Conservation (phyloP, 2,888 invertebrate species). For the Drosophila atripex region DNA sequence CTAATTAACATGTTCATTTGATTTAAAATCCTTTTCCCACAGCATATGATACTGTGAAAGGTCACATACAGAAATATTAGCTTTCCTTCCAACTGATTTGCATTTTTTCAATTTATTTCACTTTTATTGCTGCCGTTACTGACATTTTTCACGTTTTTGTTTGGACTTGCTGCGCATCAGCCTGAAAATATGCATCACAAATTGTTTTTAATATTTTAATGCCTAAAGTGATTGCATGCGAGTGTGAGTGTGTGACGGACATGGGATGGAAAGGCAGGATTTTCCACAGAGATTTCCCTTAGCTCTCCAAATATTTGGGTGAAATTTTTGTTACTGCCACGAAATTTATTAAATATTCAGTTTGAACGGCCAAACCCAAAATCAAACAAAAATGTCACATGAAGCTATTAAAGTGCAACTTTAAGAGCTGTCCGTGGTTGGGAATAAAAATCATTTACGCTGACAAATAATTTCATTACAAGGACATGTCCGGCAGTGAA, state of each 20-base stretch:
- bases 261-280: constrained; percentile 5
- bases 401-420: constrained; percentile 15
- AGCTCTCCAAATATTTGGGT: constrained; percentile 52
- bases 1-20: constrained; percentile 3
- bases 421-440: constrained; percentile 25
- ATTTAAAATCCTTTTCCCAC: constrained; percentile 19
- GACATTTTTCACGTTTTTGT: constrained; percentile 30
- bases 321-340: constrained; percentile 47
- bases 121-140: constrained; percentile 7
- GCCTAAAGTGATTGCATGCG: constrained; percentile 47
- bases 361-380: constrained; percentile 14
- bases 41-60: constrained; percentile 9
- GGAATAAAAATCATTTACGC: constrained; percentile 43
- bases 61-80: constrained; percentile 13
- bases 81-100: constrained; percentile 40
- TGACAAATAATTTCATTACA: constrained; percentile 75
- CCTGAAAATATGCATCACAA: constrained; percentile 59
- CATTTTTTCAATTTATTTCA: constrained; percentile 48
- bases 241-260: constrained; percentile 9
- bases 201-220: constrained; percentile 73
- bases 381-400: constrained; percentile 10
- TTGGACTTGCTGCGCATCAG: constrained; percentile 38
- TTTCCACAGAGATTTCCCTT: constrained; percentile 42
- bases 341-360: constrained; percentile 55
- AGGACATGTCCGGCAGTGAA: constrained; percentile 50